Percentiles rank a stretch among this genome's conserved stretches.
phyloP scores from a whole-genome alignment of 2,797 vertebrate genomes.

The Sebastes paucispinis region DNA sequence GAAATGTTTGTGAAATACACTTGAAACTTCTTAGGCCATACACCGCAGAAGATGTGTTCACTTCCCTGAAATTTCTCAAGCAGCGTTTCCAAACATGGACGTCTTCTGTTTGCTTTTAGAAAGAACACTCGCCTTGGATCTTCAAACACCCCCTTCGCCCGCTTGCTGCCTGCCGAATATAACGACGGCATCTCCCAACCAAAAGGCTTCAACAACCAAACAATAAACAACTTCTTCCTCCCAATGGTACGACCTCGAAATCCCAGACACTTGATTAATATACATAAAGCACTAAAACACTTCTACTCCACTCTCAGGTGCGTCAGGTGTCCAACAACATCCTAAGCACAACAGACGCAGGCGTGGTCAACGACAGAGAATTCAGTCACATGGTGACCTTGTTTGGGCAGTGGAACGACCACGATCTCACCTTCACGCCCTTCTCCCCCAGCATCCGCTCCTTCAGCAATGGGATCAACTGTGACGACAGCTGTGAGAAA shows the following conservation, averaged over 20 bases:
- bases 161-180: conserved; percentile 86
- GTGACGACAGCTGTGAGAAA: conserved; percentile 79
- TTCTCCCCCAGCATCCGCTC: conserved; percentile 81
- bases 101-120: conserved; percentile 65
- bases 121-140: conserved; percentile 80
- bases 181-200: conserved; percentile 85
- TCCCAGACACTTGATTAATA: neutral
- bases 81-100: conserved; percentile 12
- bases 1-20: conserved; percentile 32
- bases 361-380: conserved; percentile 74
- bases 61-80: conserved; percentile 45
- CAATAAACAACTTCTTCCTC: conserved; percentile 81
- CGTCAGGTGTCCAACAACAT: conserved; percentile 90
- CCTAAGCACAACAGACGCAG: conserved; percentile 75
- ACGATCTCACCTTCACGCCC: conserved; percentile 87
- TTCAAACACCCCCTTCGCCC: conserved; percentile 81
- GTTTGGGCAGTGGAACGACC: conserved; percentile 90
- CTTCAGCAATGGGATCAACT: conserved; percentile 80
- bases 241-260: conserved; percentile 81
- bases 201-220: conserved; percentile 75
- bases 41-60: conserved; percentile 28
- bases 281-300: accelerated
- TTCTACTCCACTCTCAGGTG: conserved; percentile 74
- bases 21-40: conserved; percentile 6
- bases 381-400: conserved; percentile 84